These are phyloP conservation scores for Noctua janthina DNA, from an alignment of 2,888 invertebrate species.

Conservation along the genomic window DNA sequence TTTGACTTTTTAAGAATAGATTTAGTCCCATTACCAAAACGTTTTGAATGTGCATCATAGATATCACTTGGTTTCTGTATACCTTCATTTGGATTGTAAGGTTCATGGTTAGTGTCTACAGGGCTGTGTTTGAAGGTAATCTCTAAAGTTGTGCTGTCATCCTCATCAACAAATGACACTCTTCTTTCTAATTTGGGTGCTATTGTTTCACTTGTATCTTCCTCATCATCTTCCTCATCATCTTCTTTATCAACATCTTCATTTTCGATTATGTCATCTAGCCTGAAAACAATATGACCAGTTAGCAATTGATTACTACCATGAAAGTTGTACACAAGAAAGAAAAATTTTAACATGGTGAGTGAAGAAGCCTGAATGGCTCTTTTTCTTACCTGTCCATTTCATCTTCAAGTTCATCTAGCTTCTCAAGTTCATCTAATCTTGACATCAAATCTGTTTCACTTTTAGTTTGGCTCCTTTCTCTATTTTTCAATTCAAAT, in stretches of 20 bases:
- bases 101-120: conserved; percentile 68
- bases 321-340: neutral
- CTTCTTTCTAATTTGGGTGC: conserved; percentile 72
- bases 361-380: neutral
- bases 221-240: conserved; percentile 58
- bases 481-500: conserved; percentile 76
- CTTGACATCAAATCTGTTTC: conserved; percentile 85
- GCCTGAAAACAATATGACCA: conserved; percentile 55
- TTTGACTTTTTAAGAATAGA: conserved; percentile 86
- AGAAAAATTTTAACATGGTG: neutral
- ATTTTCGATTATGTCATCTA: conserved; percentile 77
- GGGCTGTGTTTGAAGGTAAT: conserved; percentile 82
- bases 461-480: conserved; percentile 73
- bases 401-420: conserved; percentile 90
- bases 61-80: conserved; percentile 86
- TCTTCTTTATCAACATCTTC: conserved; percentile 72
- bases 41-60: conserved; percentile 78
- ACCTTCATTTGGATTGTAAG: conserved; percentile 77
- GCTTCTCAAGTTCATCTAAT: conserved; percentile 89
- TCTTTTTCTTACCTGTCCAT: conserved; percentile 81
- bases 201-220: conserved; percentile 42
- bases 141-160: conserved; percentile 81
- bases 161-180: conserved; percentile 85
- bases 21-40: conserved; percentile 75
- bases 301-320: conserved; percentile 8